Percentiles rank a stretch among this genome's conserved stretches.
These are phyloP conservation scores for Pangasianodon gigas DNA, from an alignment of 2,113 vertebrate species.

Conservation along the genomic window DNA sequence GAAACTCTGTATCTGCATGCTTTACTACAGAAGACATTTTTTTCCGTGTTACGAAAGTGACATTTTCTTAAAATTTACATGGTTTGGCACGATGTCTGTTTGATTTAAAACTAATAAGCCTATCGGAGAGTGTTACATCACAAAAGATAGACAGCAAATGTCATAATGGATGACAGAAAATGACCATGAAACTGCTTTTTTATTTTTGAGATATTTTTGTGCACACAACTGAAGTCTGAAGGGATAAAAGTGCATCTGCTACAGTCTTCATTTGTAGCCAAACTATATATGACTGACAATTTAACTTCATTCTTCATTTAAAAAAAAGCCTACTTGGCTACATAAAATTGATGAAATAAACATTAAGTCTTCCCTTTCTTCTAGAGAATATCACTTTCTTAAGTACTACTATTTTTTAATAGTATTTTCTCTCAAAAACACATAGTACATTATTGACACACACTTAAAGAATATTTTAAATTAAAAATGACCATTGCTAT, in stretches of 20 bases:
- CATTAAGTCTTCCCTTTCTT: not conserved
- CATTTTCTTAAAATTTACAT: not conserved
- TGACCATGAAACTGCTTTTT: not conserved
- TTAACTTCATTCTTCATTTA: not conserved
- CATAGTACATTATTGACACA: not conserved
- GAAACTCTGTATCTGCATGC: not conserved
- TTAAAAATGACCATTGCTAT: not conserved
- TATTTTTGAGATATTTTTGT: not conserved
- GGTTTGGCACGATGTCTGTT: not conserved
- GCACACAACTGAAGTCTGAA: not conserved
- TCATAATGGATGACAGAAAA: not conserved
- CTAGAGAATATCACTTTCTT: too few relatives aligned
- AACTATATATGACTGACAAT: not conserved
- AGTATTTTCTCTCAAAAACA: not conserved
- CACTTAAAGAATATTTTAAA: not conserved
- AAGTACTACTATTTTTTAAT: too few relatives aligned
- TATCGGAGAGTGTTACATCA: not conserved
- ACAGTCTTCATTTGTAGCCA: not conserved
- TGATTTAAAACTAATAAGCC: not conserved
- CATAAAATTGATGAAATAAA: not conserved
- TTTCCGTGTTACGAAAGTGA: not conserved
- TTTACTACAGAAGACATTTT: not conserved
- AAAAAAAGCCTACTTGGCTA: too few relatives aligned
- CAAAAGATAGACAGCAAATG: not conserved
- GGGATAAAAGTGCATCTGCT: not conserved